Evolutionary conservation across 2,113 vertebrate genomes (phyloP).

Genomic region (Myanophis thanlyinensis): DNA sequence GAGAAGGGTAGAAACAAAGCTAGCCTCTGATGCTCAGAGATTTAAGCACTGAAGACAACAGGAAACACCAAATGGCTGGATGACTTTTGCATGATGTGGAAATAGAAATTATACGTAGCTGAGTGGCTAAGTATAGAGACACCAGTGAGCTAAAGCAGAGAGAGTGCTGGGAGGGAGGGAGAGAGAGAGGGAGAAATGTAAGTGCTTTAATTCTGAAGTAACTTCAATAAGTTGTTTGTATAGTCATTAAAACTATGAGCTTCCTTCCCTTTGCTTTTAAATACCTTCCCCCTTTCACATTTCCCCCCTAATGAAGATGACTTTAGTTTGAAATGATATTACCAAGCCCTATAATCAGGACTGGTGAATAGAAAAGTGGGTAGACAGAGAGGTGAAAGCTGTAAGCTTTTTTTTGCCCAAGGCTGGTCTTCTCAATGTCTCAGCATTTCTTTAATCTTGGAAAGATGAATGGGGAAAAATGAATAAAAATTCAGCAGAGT

Average conservation of each 20-base stretch:
- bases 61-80: neutral
- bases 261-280: neutral
- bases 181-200: too few relatives aligned
- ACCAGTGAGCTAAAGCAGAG: too few relatives aligned
- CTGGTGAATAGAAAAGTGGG: neutral
- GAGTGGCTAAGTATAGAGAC: too few relatives aligned
- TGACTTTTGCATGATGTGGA: too few relatives aligned
- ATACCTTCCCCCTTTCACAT: neutral
- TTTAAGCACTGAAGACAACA: neutral
- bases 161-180: too few relatives aligned
- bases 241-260: neutral
- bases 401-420: neutral
- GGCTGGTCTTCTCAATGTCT: neutral
- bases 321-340: neutral
- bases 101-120: too few relatives aligned
- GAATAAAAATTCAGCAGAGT: neutral
- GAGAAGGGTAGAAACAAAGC: neutral
- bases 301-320: neutral
- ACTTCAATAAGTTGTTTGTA: neutral
- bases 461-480: neutral
- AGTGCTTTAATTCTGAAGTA: neutral
- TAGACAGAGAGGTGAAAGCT: neutral
- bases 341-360: neutral
- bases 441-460: neutral
- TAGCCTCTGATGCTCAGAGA: neutral